A percentile compares a stretch with the other conserved stretches of the same genome.
These are phyloP conservation scores for Euproctis similis DNA, from an alignment of 2,888 invertebrate genomes.

Conservation along the genomic window DNA sequence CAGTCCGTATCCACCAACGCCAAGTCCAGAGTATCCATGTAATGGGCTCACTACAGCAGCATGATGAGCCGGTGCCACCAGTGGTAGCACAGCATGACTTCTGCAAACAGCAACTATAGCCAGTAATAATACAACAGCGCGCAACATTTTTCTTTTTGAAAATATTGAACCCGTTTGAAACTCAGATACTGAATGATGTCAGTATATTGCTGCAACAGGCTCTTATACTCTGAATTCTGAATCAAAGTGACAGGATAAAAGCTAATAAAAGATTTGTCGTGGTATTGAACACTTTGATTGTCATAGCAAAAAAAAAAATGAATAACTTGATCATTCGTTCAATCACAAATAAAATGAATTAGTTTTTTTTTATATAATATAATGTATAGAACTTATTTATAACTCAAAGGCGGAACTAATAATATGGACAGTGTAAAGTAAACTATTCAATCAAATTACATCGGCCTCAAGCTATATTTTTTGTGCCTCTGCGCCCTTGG, in stretches of 20 bases:
- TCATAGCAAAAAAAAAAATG: constrained; percentile 38
- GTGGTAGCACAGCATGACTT: constrained; percentile 42
- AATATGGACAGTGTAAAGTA: too few species aligned
- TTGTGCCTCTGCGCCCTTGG: constrained; percentile 7
- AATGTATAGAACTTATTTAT: constrained; percentile 12
- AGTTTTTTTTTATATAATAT: constrained; percentile 24
- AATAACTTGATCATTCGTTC: constrained; percentile 35
- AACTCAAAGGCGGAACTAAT: constrained; percentile 5
- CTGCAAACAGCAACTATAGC: constrained; percentile 38
- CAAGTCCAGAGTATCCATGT: constrained; percentile 29
- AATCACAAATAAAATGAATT: constrained; percentile 25
- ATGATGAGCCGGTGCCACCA: constrained; percentile 36
- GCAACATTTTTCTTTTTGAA: constrained; percentile 32
- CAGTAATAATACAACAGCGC: constrained; percentile 32
- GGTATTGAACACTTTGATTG: constrained; percentile 46
- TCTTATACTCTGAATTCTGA: constrained; percentile 52
- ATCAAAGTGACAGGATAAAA: constrained; percentile 50
- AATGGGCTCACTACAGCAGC: constrained; percentile 34
- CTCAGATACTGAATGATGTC: constrained; percentile 33
- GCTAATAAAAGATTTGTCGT: constrained; percentile 48
- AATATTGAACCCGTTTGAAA: constrained; percentile 17
- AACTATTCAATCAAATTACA: too few species aligned
- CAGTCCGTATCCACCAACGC: constrained; percentile 17
- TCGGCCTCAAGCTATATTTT: too few species aligned
- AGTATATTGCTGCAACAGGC: constrained; percentile 24